A percentile compares a stretch with the other conserved stretches of the same genome.
Evolutionary conservation across 1,140 invertebrate species (phyloP).

Genomic region (Kradibia gibbosae): DNA sequence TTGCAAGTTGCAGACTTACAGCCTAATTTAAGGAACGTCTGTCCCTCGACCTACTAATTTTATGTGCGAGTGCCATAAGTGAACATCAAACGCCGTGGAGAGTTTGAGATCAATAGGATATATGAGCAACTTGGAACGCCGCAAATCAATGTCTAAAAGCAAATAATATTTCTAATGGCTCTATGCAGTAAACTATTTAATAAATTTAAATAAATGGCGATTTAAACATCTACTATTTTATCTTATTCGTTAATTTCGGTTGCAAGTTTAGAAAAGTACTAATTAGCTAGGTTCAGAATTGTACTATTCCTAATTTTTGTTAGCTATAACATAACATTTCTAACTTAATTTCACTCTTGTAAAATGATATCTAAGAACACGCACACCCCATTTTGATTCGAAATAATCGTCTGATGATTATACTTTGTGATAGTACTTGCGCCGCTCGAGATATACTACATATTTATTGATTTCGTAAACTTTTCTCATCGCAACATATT

Average conservation of each 20-base stretch:
- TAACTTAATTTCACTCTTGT: neutral
- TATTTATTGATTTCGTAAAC: conserved; percentile 16
- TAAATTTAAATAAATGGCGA: too few relatives aligned
- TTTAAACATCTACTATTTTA: too few relatives aligned
- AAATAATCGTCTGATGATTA: conserved; percentile 21
- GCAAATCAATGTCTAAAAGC: too few relatives aligned
- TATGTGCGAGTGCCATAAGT: too few relatives aligned
- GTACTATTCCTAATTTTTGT: neutral
- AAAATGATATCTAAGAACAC: neutral
- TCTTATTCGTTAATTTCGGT: neutral
- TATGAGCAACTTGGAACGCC: too few relatives aligned
- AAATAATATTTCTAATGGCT: too few relatives aligned
- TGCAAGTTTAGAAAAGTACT: neutral
- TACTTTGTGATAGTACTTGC: neutral
- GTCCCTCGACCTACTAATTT: too few relatives aligned
- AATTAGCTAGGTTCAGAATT: neutral
- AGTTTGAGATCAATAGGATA: too few relatives aligned
- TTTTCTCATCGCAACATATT: conserved; percentile 57
- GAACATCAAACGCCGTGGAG: too few relatives aligned
- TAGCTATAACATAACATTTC: neutral
- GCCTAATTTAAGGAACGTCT: too few relatives aligned
- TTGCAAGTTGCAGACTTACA: too few relatives aligned
- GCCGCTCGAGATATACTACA: neutral
- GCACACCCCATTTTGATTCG: neutral
- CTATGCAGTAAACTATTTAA: too few relatives aligned